Percentiles rank a stretch among this genome's conserved stretches.
These are phyloP conservation scores for Tetranychus truncatus DNA, from an alignment of 2,888 invertebrate species.

Conservation along the genomic window DNA sequence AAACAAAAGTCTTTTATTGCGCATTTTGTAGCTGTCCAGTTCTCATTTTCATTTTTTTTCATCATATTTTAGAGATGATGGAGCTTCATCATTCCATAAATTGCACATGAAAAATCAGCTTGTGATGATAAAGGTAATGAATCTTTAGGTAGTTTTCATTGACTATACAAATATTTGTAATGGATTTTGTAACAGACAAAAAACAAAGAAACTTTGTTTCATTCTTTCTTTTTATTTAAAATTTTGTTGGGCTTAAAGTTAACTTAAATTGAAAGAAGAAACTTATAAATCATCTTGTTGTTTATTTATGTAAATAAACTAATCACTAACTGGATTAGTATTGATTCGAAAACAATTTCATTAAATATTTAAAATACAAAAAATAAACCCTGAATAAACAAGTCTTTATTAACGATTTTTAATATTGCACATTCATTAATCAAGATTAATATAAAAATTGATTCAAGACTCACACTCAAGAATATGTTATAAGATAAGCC, in stretches of 20 bases:
- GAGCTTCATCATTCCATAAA: neutral
- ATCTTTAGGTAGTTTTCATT: neutral
- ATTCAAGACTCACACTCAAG: no score
- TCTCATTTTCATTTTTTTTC: no score
- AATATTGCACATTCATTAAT: no score
- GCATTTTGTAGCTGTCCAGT: no score
- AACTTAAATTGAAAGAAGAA: neutral
- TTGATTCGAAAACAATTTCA: neutral
- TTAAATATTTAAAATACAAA: neutral
- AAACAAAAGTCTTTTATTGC: no score
- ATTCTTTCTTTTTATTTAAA: neutral
- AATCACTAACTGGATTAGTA: neutral
- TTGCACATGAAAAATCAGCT: neutral
- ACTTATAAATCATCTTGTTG: neutral
- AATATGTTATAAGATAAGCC: no score
- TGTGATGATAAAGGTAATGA: neutral
- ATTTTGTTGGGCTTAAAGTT: neutral
- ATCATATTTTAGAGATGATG: no score
- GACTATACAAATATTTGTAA: neutral
- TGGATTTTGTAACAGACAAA: neutral
- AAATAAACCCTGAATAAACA: neutral
- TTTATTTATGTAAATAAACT: neutral
- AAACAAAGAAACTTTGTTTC: neutral
- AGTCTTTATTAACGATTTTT: no score
- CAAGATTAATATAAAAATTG: no score